These are phyloP conservation scores for Pachyuromys duprasi DNA, from an alignment of 2,797 vertebrate species.

Conservation along the genomic window DNA sequence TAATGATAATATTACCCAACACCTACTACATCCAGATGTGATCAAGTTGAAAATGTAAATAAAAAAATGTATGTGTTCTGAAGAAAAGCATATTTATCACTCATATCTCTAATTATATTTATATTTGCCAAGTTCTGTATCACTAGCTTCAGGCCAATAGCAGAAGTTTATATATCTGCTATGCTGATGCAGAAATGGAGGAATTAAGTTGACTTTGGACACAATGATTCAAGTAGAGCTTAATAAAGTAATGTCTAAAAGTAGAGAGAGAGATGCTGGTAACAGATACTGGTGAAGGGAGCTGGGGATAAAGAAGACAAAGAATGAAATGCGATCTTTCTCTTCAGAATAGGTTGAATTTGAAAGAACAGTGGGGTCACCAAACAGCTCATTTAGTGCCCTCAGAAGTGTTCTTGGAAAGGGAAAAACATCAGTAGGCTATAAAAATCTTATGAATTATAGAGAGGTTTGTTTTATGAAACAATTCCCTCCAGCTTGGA, in stretches of 20 bases:
- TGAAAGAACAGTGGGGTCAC: not conserved
- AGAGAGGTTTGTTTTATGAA: constrained; percentile 26
- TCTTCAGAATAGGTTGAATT: not conserved
- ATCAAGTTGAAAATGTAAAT: not conserved
- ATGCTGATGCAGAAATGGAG: not conserved
- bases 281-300: not conserved
- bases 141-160: not conserved
- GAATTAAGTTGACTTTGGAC: not conserved
- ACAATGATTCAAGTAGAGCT: not conserved
- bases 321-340: not conserved
- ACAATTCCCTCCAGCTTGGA: constrained; percentile 30
- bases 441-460: constrained; percentile 40
- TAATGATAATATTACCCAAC: not conserved
- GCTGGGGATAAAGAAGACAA: not conserved
- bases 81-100: not conserved
- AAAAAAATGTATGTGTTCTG: not conserved
- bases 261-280: not conserved
- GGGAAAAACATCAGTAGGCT: not conserved
- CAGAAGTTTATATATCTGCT: not conserved
- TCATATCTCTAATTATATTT: not conserved
- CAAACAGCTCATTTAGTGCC: not conserved
- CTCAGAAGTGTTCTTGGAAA: not conserved
- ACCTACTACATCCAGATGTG: not conserved
- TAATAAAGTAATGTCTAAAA: not conserved
- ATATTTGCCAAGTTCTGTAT: not conserved